A percentile compares a stretch with the other conserved stretches of the same genome.
phyloP scores from a whole-genome alignment of 2,888 invertebrate species.

The Gisinianus flammeolus region DNA sequence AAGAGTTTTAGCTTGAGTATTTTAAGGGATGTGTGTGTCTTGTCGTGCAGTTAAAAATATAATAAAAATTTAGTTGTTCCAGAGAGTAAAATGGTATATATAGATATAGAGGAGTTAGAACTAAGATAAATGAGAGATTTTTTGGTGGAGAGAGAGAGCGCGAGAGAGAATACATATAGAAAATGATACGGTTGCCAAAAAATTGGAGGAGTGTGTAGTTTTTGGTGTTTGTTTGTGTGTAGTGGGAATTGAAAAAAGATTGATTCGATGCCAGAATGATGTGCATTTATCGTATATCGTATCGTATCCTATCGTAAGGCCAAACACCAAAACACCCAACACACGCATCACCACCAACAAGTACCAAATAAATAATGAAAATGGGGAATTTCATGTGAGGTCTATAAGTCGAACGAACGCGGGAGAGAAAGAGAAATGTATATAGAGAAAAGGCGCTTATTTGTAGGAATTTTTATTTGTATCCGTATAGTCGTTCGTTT shows the following conservation, averaged over 20 bases:
- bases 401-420: too few species aligned
- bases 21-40: too few species aligned
- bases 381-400: slow-evolving; percentile 27
- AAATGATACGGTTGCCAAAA: not conserved
- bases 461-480: not conserved
- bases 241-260: slow-evolving; percentile 2
- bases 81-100: too few species aligned
- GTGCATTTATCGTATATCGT: slow-evolving; percentile 4
- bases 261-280: slow-evolving; percentile 12
- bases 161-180: too few species aligned
- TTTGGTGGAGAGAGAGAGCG: too few species aligned
- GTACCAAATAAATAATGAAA: slow-evolving; percentile 26
- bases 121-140: too few species aligned
- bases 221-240: not conserved
- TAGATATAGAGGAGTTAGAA: too few species aligned
- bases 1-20: too few species aligned
- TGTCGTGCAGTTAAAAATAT: too few species aligned
- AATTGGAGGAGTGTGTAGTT: not conserved
- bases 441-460: not conserved
- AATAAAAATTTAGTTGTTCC: too few species aligned
- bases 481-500: too few species aligned
- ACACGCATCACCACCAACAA: slow-evolving; percentile 19
- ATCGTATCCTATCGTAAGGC: not conserved
- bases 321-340: not conserved
- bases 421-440: too few species aligned